Conservation (phyloP, 2,113 vertebrate species). For the Chlamydotis undulata region DNA sequence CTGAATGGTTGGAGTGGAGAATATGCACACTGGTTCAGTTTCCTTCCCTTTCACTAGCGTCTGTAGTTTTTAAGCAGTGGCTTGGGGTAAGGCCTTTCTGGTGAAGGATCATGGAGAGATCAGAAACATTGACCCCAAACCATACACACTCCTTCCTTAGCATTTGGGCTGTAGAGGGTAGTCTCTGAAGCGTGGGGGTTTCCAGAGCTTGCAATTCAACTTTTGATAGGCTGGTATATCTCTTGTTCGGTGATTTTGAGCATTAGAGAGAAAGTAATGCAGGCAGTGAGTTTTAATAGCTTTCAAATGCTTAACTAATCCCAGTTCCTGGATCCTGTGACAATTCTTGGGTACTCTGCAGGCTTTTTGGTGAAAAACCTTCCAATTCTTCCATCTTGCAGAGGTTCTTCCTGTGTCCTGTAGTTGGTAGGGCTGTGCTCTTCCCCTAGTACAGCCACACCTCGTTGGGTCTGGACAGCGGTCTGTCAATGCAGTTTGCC, state of each 20-base stretch:
- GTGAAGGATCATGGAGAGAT: not conserved
- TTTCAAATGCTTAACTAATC: not conserved
- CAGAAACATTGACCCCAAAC: not conserved
- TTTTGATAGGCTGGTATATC: not conserved
- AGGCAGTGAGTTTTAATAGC: not conserved
- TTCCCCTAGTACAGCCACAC: not conserved
- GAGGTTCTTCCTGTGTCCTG: not conserved
- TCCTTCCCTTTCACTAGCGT: not conserved
- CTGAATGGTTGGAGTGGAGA: not conserved
- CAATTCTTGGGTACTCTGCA: not conserved
- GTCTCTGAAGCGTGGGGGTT: fast-evolving
- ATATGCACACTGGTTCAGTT: not conserved
- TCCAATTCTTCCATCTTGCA: not conserved
- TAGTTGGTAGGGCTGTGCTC: not conserved
- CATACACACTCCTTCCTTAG: not conserved
- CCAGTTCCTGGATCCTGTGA: not conserved
- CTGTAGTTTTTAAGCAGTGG: not conserved
- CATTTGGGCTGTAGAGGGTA: not conserved
- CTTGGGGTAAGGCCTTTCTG: not conserved
- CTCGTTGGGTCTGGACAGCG: not conserved
- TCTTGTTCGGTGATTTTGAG: not conserved
- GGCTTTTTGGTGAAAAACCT: not conserved
- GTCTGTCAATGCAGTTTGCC: not conserved
- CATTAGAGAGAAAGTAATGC: not conserved
- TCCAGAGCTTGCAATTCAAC: not conserved